Percentiles rank a stretch among this genome's conserved stretches.
These are phyloP conservation scores for Antedon bifida DNA, from an alignment of 35 echinoderm and acorn worm species.

Conservation along the genomic window DNA sequence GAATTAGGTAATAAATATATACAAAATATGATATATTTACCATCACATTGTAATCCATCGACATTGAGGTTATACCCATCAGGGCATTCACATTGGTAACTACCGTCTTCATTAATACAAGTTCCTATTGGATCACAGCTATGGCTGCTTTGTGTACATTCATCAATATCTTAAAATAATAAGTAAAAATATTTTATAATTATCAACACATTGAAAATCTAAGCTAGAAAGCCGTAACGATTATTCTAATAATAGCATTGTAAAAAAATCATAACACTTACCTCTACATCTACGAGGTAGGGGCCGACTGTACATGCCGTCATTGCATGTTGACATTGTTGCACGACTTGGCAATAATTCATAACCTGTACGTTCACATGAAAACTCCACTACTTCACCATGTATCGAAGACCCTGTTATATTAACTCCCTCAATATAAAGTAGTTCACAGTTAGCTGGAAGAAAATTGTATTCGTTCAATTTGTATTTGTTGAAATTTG, in stretches of 20 bases:
- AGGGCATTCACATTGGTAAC: slow-evolving; percentile 16
- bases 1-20: no score
- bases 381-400: neutral
- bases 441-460: neutral
- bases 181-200: no score
- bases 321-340: neutral
- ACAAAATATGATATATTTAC: no score
- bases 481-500: no score
- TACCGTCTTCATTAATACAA: slow-evolving; percentile 13
- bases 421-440: neutral
- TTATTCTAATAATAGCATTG: no score
- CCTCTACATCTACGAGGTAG: neutral
- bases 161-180: slow-evolving; percentile 23
- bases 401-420: neutral
- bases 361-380: neutral
- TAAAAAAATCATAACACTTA: neutral
- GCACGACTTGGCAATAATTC: neutral
- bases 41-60: neutral
- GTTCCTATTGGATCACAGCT: neutral
- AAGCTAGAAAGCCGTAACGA: no score
- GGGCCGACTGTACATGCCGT: neutral
- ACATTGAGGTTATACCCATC: neutral
- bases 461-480: no score
- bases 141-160: neutral
- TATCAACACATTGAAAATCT: no score